phyloP scores from a whole-genome alignment of 1,140 invertebrate genomes.

The Lepidurus couesii region DNA sequence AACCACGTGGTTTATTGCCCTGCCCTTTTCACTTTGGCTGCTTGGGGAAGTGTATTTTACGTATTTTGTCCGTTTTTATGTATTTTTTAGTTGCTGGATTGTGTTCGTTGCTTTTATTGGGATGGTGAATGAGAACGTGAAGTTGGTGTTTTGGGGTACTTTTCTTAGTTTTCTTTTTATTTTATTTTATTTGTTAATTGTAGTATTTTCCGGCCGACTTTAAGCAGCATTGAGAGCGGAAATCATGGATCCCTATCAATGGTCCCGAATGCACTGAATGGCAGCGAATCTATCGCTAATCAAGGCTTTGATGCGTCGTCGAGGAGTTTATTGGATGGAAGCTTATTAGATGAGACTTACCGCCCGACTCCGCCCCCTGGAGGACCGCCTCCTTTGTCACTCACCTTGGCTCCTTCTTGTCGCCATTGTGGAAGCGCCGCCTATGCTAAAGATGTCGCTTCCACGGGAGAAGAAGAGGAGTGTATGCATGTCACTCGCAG shows the following conservation, averaged over 20 bases:
- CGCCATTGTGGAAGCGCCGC: constrained; percentile 7
- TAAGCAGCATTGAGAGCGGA: neutral
- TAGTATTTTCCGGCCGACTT: constrained; percentile 6
- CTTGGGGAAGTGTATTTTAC: neutral
- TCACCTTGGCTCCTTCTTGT: neutral
- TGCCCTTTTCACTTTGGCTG: constrained; percentile 17
- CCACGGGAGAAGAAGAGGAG: neutral
- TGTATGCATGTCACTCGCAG: neutral
- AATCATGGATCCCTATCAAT: neutral
- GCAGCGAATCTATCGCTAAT: neutral
- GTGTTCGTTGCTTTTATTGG: constrained; percentile 1
- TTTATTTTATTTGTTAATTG: neutral
- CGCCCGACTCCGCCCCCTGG: neutral
- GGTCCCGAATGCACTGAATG: neutral
- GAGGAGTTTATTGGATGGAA: neutral
- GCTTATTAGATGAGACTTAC: neutral
- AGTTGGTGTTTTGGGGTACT: neutral
- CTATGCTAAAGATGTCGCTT: neutral
- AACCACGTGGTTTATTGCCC: constrained; percentile 10
- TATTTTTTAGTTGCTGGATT: neutral
- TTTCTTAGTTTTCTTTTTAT: neutral
- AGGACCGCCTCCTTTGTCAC: neutral
- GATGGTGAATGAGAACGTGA: neutral
- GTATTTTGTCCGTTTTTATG: neutral
- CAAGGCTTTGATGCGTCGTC: neutral